Percentiles rank a stretch among this genome's conserved stretches.
Conservation (phyloP, 2,888 invertebrate genomes). For the Unio delphinus region DNA sequence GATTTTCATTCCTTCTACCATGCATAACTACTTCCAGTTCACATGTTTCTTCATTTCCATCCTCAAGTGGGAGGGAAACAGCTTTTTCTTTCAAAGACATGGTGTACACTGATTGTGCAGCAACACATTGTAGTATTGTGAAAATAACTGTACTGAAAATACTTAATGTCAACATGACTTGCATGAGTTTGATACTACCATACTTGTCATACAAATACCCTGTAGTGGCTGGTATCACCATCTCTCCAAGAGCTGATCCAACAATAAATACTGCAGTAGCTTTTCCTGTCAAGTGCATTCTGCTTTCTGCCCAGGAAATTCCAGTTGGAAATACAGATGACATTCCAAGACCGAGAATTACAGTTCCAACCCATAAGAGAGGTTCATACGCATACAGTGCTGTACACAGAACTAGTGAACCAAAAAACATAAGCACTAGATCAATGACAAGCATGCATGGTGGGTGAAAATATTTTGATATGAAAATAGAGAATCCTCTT, state of each 20-base stretch:
- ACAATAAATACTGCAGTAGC: slow-evolving; percentile 71
- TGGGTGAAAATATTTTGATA: slow-evolving; percentile 69
- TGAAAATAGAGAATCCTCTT: slow-evolving; percentile 71
- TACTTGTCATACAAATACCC: slow-evolving; percentile 67
- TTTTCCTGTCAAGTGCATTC: slow-evolving; percentile 72
- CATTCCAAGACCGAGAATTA: slow-evolving; percentile 71
- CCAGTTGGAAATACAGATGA: slow-evolving; percentile 73
- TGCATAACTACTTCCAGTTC: no score
- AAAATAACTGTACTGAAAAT: slow-evolving; percentile 60
- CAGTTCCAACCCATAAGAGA: slow-evolving; percentile 70
- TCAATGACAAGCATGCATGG: slow-evolving; percentile 69
- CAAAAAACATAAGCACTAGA: slow-evolving; percentile 62
- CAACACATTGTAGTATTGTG: slow-evolving; percentile 65
- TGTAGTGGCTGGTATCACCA: slow-evolving; percentile 69
- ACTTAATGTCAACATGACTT: slow-evolving; percentile 61
- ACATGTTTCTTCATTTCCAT: slow-evolving; percentile 40
- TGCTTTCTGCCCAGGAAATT: slow-evolving; percentile 72
- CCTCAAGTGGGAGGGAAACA: slow-evolving; percentile 51
- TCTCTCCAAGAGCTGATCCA: slow-evolving; percentile 72
- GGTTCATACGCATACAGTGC: slow-evolving; percentile 52
- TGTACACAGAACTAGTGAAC: slow-evolving; percentile 65
- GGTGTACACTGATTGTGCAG: slow-evolving; percentile 40
- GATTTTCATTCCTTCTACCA: no score
- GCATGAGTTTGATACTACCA: slow-evolving; percentile 68
- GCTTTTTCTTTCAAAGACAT: slow-evolving; percentile 28